Evolutionary conservation across 37 sponge, comb jelly and placozoan genomes (phyloP), one percentile per base, ranked within the genome.

Genomic region (Aplysina aerophoba): DNA sequence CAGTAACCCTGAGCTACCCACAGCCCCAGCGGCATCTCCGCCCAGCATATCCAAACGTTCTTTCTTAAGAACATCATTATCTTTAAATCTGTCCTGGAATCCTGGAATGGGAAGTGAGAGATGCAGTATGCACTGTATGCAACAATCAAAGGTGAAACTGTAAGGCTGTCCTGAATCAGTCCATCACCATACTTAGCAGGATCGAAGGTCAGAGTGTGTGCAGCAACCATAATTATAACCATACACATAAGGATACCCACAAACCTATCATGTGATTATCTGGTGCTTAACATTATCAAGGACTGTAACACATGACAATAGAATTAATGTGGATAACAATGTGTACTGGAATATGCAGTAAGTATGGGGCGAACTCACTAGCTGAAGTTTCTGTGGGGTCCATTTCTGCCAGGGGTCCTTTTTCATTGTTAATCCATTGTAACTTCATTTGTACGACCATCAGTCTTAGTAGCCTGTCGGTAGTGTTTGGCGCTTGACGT

Each of bases 311-410:
- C n/a, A n/a, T n/a, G n/a, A n/a, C n/a, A 57, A 33, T 11, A 25
- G 27, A 20, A 65, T 65, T 8, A 30, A 65, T 16, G 27, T 65
- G 22, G 27, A 17, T 15, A 30, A 65, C 27, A 16, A 11, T 65
- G 27, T 16, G 27, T 16, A 65, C 66, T 65, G 22, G 30, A 65
- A n/a, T n/a, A n/a, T n/a, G n/a, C n/a, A n/a, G n/a, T n/a, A n/a
- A n/a, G n/a, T n/a, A n/a, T n/a, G n/a, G n/a, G n/a, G n/a, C 8
- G 50, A 8, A 44, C 71, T 30, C 28, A 69, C 71, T 69, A 3
- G 71, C 71, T 34, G 71, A 69, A 34, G 71, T 69, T 69, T 31
- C 71, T 69, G 33, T 69, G 71, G 71, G 71, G 6, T 69, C 71
- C 71, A 69, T 69, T 69, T 69, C 71, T 30, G 71, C 71, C 28